Base-by-base conservation (phyloP, 2,888 invertebrate species). In the Cosmia trapezina region DNA sequence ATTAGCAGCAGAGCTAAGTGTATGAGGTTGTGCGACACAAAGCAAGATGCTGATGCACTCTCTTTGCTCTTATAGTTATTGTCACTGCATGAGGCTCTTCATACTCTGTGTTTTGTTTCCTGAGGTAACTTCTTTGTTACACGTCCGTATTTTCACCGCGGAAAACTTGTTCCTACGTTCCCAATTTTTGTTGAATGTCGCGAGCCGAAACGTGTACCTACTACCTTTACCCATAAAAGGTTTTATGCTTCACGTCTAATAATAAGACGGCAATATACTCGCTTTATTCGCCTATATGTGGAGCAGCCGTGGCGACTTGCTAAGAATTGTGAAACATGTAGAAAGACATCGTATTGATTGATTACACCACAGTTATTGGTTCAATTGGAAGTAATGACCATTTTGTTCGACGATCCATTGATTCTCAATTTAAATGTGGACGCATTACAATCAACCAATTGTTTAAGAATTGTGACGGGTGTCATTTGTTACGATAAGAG, bases 21-120 rank as follows among this genome's bases (percentile, higher is more conserved):
- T 86, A 86, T 82, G 86, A 85, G 85, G 87, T 83, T 85, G 84
- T 83, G 78, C 70, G 77, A 83, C 85, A 90, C 89, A 91, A 91
- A 90, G 84, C 85, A 88, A 90, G 88, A 90, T 89, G 87, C 85
- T 87, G 89, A 89, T 89, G 91, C 89, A 91, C 89, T 89, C 89
- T 89, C 88, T 89, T 90, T 88, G 92, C 92, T 93, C 93, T 94
- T 89, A 93, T 87, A 90, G 89, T 91, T 90, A 93, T 93, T 92
- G 89, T 85, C 79, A 79, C 86, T 84, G 75, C 80, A 83, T 85
- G 80, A 87, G 88, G 84, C 80, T 83, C 78, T 83, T 71, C 70
- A 68, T 69, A 69, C 62, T 61, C 79, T 68, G 71, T 80, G 78
- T 81, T 85, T 83, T 83, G 70, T 83, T 83, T 73, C 81, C 79